Conservation (phyloP, 2,888 invertebrate genomes). For the Sycophila texana region DNA sequence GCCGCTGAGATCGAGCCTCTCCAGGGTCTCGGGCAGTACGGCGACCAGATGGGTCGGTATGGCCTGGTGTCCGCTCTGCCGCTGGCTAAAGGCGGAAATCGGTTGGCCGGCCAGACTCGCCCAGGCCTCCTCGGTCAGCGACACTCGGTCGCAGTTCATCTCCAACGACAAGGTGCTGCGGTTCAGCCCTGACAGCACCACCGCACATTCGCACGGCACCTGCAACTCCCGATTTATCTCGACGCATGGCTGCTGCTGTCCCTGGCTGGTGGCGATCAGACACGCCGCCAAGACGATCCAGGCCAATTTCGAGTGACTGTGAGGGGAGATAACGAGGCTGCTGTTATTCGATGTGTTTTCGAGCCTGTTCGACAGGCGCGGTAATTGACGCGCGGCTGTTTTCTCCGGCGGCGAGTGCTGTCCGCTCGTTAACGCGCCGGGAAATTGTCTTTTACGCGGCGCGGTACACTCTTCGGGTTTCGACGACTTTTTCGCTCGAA, state of each 20-base stretch:
- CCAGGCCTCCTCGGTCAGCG: constrained; percentile 88
- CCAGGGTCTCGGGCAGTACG: constrained; percentile 81
- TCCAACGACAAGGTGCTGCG: constrained; percentile 78
- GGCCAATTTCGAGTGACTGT: constrained; percentile 36
- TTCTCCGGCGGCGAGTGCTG: too few species aligned
- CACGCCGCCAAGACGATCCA: constrained; percentile 57
- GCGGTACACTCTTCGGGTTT: too few species aligned
- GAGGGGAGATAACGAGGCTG: neutral
- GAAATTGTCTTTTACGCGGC: too few species aligned
- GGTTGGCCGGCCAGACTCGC: constrained; percentile 87
- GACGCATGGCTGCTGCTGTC: constrained; percentile 83
- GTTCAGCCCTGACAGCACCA: constrained; percentile 53
- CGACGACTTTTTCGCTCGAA: too few species aligned
- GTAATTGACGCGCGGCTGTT: neutral
- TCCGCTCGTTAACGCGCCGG: too few species aligned
- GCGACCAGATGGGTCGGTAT: constrained; percentile 78
- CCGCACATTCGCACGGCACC: constrained; percentile 82
- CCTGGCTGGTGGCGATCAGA: constrained; percentile 55
- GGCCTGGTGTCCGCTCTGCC: constrained; percentile 87
- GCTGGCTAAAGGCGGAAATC: constrained; percentile 87
- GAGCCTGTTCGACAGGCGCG: neutral
- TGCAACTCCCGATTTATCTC: constrained; percentile 86
- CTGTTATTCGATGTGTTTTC: neutral
- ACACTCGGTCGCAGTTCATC: constrained; percentile 90
- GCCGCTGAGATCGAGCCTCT: constrained; percentile 87